Evolutionary conservation across 2,888 invertebrate species (phyloP), one percentile per base, ranked within the genome.

Genomic region (Keiferia lycopersicella): DNA sequence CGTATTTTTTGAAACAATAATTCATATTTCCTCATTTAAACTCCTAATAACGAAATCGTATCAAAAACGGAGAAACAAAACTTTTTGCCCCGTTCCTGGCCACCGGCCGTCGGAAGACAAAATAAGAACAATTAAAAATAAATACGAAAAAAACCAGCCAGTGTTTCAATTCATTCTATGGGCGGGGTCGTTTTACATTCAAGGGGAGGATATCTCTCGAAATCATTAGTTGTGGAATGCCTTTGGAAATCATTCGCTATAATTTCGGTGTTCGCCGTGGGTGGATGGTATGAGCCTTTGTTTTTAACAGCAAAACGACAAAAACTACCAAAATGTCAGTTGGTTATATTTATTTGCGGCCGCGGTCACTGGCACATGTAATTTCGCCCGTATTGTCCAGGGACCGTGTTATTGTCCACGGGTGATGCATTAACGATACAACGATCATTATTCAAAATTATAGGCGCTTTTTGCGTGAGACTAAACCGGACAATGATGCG

Each of bases 101-200:
- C 86, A 85, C 84, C 86, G 79, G 76, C 80, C 78, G 76, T 79
- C 78, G 79, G 87, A 87, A 56, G 16, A 16, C 11, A 18, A 20
- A 50, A 50, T 89, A 89, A 89, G 83, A 85, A 87, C 87, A 89
- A 90, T 89, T 88, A 90, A 90, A 83, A 84, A 84, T 84, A 84
- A 83, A 83, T 81, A 78, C 82, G 88, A 86, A 83, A 83, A 78
- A 74, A 53, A 71, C 77, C 73, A 71, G 80, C 76, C 88, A 83
- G 88, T 89, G 89, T 91, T 91, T 91, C 91, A 91, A 89, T 90
- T 90, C 89, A 89, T 89, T 88, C 80, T 73, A 69, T 80, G 86
- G 91, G 91, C 91, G 91, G 88, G 72, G 86, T 83, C 87, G 82
- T 78, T 90, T 90, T 89, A 91, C 88, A 91, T 91, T 91, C 89